Conservation (phyloP, 2,888 invertebrate genomes). For the Rhorus exstirpatorius region DNA sequence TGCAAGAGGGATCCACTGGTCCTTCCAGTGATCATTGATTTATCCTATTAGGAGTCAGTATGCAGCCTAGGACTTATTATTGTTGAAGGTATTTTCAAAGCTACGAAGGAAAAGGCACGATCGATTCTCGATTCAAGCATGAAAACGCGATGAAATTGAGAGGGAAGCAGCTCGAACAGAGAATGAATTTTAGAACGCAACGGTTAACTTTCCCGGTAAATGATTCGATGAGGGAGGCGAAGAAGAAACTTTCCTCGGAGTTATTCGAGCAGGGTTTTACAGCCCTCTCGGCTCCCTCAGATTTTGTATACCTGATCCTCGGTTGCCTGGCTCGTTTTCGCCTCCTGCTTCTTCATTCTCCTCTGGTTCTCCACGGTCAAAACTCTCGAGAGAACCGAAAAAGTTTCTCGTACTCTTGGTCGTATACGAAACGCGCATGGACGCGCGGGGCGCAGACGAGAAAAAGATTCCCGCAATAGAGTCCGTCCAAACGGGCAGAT, state of each 20-base stretch:
- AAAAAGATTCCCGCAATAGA: neutral
- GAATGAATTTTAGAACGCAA: conserved; percentile 31
- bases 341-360: conserved; percentile 1
- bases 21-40: no score
- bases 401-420: neutral
- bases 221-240: conserved; percentile 64
- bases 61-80: no score
- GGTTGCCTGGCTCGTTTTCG: conserved; percentile 5
- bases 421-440: neutral
- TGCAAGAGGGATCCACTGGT: no score
- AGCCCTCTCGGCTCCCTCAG: conserved; percentile 32
- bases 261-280: conserved; percentile 30
- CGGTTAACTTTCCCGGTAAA: conserved; percentile 61
- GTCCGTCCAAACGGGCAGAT: neutral
- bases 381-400: neutral
- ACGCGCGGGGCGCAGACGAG: no score
- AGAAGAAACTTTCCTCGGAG: conserved; percentile 35
- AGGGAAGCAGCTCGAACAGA: conserved; percentile 15
- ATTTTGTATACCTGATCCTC: conserved; percentile 37
- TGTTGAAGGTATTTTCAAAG: neutral
- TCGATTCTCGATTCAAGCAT: conserved; percentile 62
- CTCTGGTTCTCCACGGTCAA: conserved; percentile 22
- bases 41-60: no score
- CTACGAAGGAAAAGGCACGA: neutral
- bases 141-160: conserved; percentile 61